Evolutionary conservation across 2,888 invertebrate species (phyloP), one percentile per base, ranked within the genome.

Genomic region (Stenodera caucasica): DNA sequence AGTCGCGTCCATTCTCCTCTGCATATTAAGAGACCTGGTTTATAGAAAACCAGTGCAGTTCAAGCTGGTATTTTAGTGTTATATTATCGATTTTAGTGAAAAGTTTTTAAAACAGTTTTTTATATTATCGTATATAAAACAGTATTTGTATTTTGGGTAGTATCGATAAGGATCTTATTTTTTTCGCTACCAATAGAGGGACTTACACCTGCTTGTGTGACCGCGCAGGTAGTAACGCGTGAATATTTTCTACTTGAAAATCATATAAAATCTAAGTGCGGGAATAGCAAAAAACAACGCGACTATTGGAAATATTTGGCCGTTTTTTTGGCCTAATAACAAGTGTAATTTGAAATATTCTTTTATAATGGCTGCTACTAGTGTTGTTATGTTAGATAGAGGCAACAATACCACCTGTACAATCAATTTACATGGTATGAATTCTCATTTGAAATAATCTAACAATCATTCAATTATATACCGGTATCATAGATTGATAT

Each of bases 331-430:
- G 72, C 69, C 72, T 45, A 45, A 40, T 18, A 23, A 23, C 6
- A 21, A 21, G 14, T 45, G 3, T 45, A 18, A 45, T 21, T n/a
- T 11, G n/a, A n/a, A n/a, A 45, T 9, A 45, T 12, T 57, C 58
- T 63, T 61, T 65, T 52, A 70, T 70, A 69, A 80, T 80, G 88
- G 92, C 92, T 79, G 90, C 90, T 85, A 94, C 94, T 81, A 94
- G 93, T 88, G 94, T 95, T 84, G 94, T 96, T 83, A 92, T 95
- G 79, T 87, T 94, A 80, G 94, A 96, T 84, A 88, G 96, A 82
- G 95, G 95, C 82, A 94, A 96, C 85, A 95, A 95, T 85, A 96
- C 95, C 82, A 94, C 95, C 81, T 95, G 94, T 84, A 94, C 95
- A 79, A 92, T 96, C 82, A 96, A 96, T 87, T 88, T 96, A 83